phyloP scores from a whole-genome alignment of 2,113 vertebrate genomes.

The Anas platyrhynchos region DNA sequence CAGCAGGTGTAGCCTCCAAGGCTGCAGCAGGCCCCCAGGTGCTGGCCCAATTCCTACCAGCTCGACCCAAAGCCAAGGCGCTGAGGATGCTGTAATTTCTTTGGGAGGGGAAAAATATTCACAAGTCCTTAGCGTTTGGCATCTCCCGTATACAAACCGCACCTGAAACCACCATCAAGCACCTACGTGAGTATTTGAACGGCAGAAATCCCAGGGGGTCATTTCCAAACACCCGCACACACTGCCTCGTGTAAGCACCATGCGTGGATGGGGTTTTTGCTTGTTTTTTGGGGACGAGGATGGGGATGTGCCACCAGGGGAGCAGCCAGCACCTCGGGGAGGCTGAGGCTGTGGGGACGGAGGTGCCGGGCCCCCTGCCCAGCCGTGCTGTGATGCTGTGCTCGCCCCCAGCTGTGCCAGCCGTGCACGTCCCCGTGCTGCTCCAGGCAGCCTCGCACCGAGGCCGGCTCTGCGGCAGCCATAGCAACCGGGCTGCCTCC shows the following conservation, averaged over 20 bases:
- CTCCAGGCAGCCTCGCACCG: neutral
- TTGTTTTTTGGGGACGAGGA: neutral
- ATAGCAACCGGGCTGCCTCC: constrained; percentile 32
- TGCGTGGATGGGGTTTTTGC: neutral
- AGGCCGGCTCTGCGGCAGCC: neutral
- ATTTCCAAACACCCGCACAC: neutral
- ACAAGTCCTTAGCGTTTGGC: neutral
- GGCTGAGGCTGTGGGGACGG: neutral
- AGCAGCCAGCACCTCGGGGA: neutral
- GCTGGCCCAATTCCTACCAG: neutral
- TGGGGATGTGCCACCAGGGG: fast-evolving
- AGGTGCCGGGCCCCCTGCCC: neutral
- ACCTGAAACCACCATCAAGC: neutral
- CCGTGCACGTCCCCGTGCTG: constrained; percentile 41
- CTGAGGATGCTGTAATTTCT: neutral
- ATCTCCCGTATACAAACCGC: neutral
- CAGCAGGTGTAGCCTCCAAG: neutral
- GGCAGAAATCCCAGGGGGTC: neutral
- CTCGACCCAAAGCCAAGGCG: neutral
- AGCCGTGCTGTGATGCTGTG: neutral
- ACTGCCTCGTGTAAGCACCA: neutral
- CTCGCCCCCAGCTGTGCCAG: neutral
- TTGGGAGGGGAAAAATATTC: neutral
- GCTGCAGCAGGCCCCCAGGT: neutral
- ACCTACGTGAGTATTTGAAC: neutral